These are phyloP conservation scores for Caenorhabditis afra DNA, from an alignment of 2,888 invertebrate species.

Conservation along the genomic window DNA sequence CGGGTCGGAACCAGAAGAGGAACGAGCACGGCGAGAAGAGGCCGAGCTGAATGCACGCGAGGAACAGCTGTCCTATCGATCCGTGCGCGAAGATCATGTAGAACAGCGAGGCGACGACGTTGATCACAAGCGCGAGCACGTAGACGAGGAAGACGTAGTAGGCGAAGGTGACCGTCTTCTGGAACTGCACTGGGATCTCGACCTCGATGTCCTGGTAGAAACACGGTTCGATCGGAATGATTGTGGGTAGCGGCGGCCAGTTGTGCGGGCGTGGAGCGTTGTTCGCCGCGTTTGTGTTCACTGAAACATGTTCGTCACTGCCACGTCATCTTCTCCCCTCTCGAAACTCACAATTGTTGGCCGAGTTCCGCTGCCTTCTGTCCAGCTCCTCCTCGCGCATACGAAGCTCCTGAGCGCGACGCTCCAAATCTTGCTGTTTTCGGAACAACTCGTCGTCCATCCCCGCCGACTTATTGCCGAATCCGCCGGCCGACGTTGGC, in stretches of 20 bases:
- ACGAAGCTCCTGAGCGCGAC: slow-evolving; percentile 77
- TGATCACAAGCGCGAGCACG: slow-evolving; percentile 89
- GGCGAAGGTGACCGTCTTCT: slow-evolving; percentile 93
- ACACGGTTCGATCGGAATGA: slow-evolving; percentile 93
- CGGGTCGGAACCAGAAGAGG: slow-evolving; percentile 98
- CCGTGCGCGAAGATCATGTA: slow-evolving; percentile 84
- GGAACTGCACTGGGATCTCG: slow-evolving; percentile 97
- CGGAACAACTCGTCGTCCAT: slow-evolving; percentile 79
- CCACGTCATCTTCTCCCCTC: not conserved
- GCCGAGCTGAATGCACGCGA: slow-evolving; percentile 91
- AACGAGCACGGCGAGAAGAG: slow-evolving; percentile 97
- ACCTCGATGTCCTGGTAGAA: slow-evolving; percentile 99
- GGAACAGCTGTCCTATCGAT: slow-evolving; percentile 86
- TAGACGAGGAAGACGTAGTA: slow-evolving; percentile 90
- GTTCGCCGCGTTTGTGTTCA: slow-evolving; percentile 49
- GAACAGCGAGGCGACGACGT: slow-evolving; percentile 90
- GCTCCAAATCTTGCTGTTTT: slow-evolving; percentile 79
- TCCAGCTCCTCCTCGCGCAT: slow-evolving; percentile 86
- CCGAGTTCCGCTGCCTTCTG: slow-evolving; percentile 58
- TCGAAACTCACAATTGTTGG: slow-evolving; percentile 50
- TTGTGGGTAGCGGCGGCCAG: slow-evolving; percentile 97
- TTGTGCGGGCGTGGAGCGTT: slow-evolving; percentile 89
- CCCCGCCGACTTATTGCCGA: slow-evolving; percentile 44
- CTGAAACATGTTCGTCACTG: slow-evolving; percentile 2
- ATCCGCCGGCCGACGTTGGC: slow-evolving; percentile 30